Percentiles rank a stretch among this genome's conserved stretches.
phyloP scores from a whole-genome alignment of 2,888 invertebrate genomes.

The Caenorhabditis angaria region DNA sequence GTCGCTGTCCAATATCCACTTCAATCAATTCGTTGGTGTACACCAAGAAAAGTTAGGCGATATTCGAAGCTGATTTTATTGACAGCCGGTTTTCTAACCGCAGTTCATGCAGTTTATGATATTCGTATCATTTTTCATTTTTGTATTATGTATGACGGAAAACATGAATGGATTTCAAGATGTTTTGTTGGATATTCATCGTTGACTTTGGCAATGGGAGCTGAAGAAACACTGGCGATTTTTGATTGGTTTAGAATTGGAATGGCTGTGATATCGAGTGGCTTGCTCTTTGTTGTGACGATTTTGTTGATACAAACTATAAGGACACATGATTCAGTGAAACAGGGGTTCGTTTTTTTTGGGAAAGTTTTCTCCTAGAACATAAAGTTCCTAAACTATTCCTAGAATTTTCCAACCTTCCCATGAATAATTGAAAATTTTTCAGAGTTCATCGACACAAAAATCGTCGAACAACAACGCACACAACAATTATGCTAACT shows the following conservation, averaged over 20 bases:
- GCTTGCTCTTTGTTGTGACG: constrained; percentile 54
- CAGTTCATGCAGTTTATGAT: constrained; percentile 49
- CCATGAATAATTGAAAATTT: not conserved
- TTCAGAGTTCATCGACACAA: constrained; percentile 41
- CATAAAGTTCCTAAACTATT: not conserved
- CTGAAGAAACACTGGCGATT: constrained; percentile 39
- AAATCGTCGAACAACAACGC: constrained; percentile 35
- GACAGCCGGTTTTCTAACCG: constrained; percentile 41
- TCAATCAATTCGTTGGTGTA: constrained; percentile 54
- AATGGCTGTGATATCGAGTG: constrained; percentile 49
- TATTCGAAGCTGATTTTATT: constrained; percentile 48
- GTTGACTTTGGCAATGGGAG: constrained; percentile 43
- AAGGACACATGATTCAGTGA: constrained; percentile 38
- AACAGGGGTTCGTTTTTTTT: constrained; percentile 38
- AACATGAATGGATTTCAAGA: constrained; percentile 51
- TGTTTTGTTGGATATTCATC: constrained; percentile 56
- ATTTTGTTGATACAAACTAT: constrained; percentile 54
- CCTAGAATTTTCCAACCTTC: not conserved
- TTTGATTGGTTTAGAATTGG: constrained; percentile 53
- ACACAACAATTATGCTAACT: constrained; percentile 61
- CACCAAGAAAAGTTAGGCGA: constrained; percentile 42
- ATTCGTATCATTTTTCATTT: constrained; percentile 54
- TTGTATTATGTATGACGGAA: constrained; percentile 40
- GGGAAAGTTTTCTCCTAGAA: constrained; percentile 5
- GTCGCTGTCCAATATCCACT: constrained; percentile 59